These are phyloP conservation scores for Hypercompe scribonia DNA, from an alignment of 2,888 invertebrate genomes.

Conservation along the genomic window DNA sequence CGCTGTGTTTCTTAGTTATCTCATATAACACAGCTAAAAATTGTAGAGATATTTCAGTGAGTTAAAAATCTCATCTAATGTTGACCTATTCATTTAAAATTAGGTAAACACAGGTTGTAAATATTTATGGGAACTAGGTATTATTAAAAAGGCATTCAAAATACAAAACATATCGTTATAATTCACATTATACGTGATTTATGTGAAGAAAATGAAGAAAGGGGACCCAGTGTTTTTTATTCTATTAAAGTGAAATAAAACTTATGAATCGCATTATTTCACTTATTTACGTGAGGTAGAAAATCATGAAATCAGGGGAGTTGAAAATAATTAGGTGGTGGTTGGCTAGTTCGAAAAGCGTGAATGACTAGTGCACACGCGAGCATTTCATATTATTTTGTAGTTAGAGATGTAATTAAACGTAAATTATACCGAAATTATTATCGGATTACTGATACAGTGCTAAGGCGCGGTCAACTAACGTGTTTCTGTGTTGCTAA, in stretches of 20 bases:
- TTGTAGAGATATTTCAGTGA: too few species aligned
- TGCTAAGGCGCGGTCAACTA: constrained; percentile 20
- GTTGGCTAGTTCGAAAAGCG: constrained; percentile 60
- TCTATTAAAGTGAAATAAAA: constrained; percentile 51
- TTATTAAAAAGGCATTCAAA: background rate
- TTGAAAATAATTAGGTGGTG: constrained; percentile 75
- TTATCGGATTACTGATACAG: constrained; percentile 64
- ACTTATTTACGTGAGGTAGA: constrained; percentile 56
- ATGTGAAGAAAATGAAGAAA: constrained; percentile 10
- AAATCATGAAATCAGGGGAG: constrained; percentile 72
- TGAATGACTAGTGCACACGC: constrained; percentile 77
- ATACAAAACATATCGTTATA: background rate
- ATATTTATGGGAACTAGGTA: background rate
- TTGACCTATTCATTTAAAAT: background rate
- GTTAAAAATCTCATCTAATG: too few species aligned
- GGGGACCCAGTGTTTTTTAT: constrained; percentile 27
- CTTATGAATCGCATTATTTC: constrained; percentile 36
- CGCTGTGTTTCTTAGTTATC: too few species aligned
- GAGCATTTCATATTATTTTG: constrained; percentile 80
- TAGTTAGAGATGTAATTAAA: constrained; percentile 79
- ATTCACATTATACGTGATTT: constrained; percentile 9
- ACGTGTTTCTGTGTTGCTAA: constrained; percentile 18
- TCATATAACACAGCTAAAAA: too few species aligned
- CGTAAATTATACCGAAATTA: constrained; percentile 71
- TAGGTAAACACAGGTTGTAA: background rate